Conservation (phyloP, 1,140 invertebrate genomes). For the Reticulitermes speratus region DNA sequence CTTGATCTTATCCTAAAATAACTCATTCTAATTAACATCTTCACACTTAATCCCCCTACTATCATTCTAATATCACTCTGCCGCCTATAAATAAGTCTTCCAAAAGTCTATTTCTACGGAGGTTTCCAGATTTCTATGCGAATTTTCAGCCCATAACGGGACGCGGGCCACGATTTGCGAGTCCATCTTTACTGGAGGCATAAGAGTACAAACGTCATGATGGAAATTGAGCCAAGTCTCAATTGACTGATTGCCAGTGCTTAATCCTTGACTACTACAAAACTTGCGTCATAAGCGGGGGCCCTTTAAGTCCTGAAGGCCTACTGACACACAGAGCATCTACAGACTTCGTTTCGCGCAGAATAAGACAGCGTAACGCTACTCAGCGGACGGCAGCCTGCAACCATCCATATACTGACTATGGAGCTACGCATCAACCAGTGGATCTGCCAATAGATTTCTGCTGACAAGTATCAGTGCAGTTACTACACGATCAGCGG, state of each 20-base stretch:
- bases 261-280: slow-evolving; percentile 2
- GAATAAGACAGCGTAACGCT: neutral
- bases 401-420: neutral
- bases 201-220: neutral
- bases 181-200: neutral
- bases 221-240: neutral
- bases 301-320: neutral
- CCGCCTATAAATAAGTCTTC: no score
- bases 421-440: neutral
- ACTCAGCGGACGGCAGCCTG: neutral
- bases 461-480: no score
- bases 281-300: neutral
- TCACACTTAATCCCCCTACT: no score
- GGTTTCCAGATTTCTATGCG: no score
- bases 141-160: neutral
- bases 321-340: neutral
- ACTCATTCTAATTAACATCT: no score
- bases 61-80: no score
- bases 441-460: neutral
- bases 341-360: neutral
- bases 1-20: no score
- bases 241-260: neutral
- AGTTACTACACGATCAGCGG: no score
- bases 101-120: no score
- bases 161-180: neutral